Base-by-base conservation (phyloP, 2,113 vertebrate genomes). In the Geococcyx californianus region DNA sequence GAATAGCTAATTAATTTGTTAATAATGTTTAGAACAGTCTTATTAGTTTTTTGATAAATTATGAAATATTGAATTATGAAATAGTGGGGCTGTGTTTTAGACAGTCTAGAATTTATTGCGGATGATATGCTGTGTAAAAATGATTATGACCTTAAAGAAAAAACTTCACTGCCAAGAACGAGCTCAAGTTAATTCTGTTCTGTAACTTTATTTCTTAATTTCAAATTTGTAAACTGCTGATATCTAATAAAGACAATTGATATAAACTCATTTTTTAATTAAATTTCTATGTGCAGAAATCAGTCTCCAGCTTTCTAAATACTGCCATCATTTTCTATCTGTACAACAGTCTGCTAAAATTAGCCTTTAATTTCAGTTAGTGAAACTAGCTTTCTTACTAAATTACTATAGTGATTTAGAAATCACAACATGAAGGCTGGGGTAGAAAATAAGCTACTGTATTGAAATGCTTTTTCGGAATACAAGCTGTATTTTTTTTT, bases 1-100 rank as follows among this genome's bases (percentile, higher is more conserved):
- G 10, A 89, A 26, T 36, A 56, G 64, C 54, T 91, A 72, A 84
- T 56, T 51, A 94, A 96, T 74, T 93, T 91, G 54, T 94, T 93
- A 73, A 81, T 59, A 92, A 87, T 83, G 69, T 96, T 96, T 94
- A 95, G 91, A 84, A 90, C 74, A 70, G 90, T 88, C 90, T 89
- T 96, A 59, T 89, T 96, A 59, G 87, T 58, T 93, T 97, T 97
- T 97, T 95, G 89, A 81, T 95, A 96, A 97, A 94, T 95, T 88
- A 81, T 51, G 80, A 77, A 63, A 87, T 84, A 66, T 16, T 66
- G 86, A 78, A 90, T 81, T 87, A 92, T 77, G 82, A 91, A 68
- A 84, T 87, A 69, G 75, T n/a, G 13, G 73, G 93, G 83, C 97
- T 98, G 97, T 98, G 96, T 98, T 98, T 97, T 98, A 98, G 96